phyloP scores from a whole-genome alignment of 2,113 vertebrate species.

The Chloroceryle aenea region DNA sequence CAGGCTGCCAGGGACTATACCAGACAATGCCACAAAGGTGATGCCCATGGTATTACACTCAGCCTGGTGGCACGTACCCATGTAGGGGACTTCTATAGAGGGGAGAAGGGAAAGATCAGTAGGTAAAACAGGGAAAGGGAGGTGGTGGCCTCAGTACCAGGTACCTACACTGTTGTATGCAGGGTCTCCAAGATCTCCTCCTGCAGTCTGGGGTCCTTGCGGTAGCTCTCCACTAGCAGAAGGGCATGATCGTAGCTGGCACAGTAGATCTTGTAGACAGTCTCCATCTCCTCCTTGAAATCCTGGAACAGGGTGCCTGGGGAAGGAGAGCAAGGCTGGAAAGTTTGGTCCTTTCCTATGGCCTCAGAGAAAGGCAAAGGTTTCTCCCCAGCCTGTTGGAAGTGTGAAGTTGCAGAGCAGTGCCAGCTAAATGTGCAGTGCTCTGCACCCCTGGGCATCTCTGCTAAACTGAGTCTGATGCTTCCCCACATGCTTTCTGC shows the following conservation, averaged over 20 bases:
- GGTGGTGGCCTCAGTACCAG: not conserved
- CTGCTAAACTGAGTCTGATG: not conserved
- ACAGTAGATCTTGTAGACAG: conserved; percentile 88
- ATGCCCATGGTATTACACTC: not conserved
- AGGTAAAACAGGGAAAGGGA: not conserved
- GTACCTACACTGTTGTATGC: conserved; percentile 84
- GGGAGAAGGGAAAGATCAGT: not conserved
- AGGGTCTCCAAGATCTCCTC: conserved; percentile 80
- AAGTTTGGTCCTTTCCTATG: not conserved
- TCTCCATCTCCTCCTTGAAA: conserved; percentile 87
- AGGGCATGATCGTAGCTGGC: conserved; percentile 85
- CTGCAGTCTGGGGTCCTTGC: conserved; percentile 85
- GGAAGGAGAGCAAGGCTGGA: not conserved
- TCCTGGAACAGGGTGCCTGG: conserved; percentile 88
- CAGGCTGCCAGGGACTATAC: not conserved
- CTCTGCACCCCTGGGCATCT: not conserved
- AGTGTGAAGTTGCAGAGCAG: not conserved
- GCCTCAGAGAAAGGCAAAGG: not conserved
- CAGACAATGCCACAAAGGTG: not conserved
- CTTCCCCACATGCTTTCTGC: not conserved
- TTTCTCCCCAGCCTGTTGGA: not conserved
- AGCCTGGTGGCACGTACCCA: accelerated
- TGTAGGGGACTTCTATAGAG: not conserved
- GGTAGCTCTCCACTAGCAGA: conserved; percentile 84
- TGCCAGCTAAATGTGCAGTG: accelerated